Percentiles rank a stretch among this genome's conserved stretches.
phyloP scores from a whole-genome alignment of 2,113 vertebrate species.

The Pomatostomus ruficeps region DNA sequence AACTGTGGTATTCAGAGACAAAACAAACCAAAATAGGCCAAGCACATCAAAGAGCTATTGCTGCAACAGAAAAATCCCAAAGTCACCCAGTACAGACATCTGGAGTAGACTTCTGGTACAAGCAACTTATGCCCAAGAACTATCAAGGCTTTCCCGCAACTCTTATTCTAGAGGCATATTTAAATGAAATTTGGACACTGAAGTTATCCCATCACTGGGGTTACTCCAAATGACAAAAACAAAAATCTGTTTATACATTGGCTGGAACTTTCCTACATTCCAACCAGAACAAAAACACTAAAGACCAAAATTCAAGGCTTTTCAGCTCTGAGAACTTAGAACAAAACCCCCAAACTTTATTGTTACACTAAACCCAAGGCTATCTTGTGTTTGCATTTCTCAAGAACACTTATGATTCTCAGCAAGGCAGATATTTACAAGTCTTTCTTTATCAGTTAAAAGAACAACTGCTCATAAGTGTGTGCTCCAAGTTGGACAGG shows the following conservation, averaged over 20 bases:
- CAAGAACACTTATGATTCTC: not conserved
- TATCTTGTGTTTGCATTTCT: not conserved
- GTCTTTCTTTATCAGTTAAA: not conserved
- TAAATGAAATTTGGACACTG: not conserved
- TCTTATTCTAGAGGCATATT: not conserved
- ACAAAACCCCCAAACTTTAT: not conserved
- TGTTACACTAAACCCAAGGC: not conserved
- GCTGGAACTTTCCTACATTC: not conserved
- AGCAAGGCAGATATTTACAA: not conserved
- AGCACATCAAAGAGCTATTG: not conserved
- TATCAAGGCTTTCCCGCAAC: not conserved
- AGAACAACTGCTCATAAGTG: not conserved
- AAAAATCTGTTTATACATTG: not conserved
- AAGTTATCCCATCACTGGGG: not conserved
- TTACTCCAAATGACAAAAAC: not conserved
- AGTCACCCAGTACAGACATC: not conserved
- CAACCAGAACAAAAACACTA: not conserved
- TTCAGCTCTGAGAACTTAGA: not conserved
- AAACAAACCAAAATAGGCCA: not conserved
- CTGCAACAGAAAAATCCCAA: not conserved
- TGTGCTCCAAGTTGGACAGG: not conserved
- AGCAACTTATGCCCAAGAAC: not conserved
- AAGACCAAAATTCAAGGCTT: not conserved
- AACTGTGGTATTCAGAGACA: not conserved
- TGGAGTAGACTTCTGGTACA: not conserved